Base-by-base conservation (phyloP, 2,113 vertebrate genomes). In the Calidris pygmaea region DNA sequence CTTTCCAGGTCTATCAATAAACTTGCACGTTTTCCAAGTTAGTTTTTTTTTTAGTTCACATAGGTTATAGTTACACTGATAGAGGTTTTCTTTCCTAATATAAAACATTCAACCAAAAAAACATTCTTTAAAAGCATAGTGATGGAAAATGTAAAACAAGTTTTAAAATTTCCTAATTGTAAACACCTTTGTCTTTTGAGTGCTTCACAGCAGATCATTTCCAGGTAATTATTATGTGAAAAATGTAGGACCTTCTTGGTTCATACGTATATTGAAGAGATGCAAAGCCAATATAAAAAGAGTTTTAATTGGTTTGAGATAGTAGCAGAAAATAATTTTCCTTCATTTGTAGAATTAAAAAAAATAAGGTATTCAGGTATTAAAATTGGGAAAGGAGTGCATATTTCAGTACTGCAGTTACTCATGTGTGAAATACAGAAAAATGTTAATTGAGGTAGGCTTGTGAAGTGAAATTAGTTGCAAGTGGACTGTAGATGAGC, bases 271-370 rank as follows among this genome's bases (percentile, higher is more conserved):
- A 77, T 94, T 12, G 37, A 68, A 93, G 74, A 93, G 84, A 91
- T 83, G 80, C 60, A 77, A 78, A 96, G 70, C 77, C 52, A 41
- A 47, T 60, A 56, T 56, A 71, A 95, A 95, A 82, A 92, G 68
- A 88, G 86, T 94, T 96, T 97, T 96, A 97, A 97, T 96, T 96
- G 92, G 86, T 93, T 96, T 94, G 82, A 83, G 87, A 95, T 91
- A 95, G 72, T 92, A 91, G 79, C 70, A 91, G 78, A 75, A 95
- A 95, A 91, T 93, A 0, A 93, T 95, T 97, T 96, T 91, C 85
- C 87, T 96, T 96, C 94, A 95, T 97, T 96, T 96, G 45, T 93
- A 81, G 60, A 95, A 91, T 95, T 9, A 77, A 81, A 83, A 39
- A 93, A 85, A 91, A 89, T 74, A 91, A 91, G 85, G 90, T 82